Base-by-base conservation (phyloP, 2,888 invertebrate genomes). In the Mythimna albipuncta region DNA sequence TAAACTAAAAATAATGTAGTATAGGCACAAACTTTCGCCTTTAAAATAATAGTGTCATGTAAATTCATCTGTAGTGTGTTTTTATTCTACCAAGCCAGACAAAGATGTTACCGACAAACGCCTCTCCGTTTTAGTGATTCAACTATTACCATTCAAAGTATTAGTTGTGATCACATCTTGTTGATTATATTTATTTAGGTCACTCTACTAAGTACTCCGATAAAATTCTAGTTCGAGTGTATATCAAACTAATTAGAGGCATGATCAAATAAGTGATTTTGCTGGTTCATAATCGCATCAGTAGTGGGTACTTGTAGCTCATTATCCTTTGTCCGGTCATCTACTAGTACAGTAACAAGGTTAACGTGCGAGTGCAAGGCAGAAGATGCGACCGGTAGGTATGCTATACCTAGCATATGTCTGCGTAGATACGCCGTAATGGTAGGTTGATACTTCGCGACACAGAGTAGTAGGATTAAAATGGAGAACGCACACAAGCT, bases 331-430 rank as follows among this genome's bases (percentile, higher is more conserved):
- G 85, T 87, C 76, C 84, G 70, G 77, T 79, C 84, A 85, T 87
- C 83, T 82, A 70, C 38, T 13, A 69, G 55, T 55, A 62, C 79
- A 79, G 73, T 76, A 79, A 68, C 80, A 82, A 85, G 87, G 88
- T 86, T 88, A 88, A 78, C 86, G 87, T 70, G 85, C 88, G 75
- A 70, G 72, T 72, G 78, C 90, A 90, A 89, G 89, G 88, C 86
- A 54, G 65, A 81, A 84, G 85, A 85, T 81, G 81, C 68, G 70
- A 72, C 73, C 38, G 35, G 62, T 47, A 67, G 41, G 19, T 16
- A 55, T 9, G 6, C 19, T 74, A 64, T 68, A 78, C n/a, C 26
- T 61, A 64, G 64, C 44, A 63, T 21, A 54, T 69, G 19, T 62
- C 58, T 54, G 44, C 19, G 26, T 61, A 66, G 58, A 71, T 64